Conservation (phyloP, 2,113 vertebrate species). For the Mionectes macconnelli region DNA sequence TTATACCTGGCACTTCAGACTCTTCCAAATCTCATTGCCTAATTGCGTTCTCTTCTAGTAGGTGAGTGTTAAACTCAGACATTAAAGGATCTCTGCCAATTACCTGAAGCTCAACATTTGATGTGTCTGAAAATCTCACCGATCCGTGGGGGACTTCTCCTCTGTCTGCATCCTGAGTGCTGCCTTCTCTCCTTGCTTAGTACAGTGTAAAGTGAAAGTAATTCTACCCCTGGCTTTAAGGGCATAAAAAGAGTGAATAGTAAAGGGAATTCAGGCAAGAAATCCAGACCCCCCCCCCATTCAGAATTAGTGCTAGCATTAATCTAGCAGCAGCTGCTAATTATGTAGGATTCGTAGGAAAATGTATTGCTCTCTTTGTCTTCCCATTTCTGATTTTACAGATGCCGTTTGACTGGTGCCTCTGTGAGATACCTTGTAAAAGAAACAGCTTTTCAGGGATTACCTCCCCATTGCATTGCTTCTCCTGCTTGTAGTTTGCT, state of each 20-base stretch:
- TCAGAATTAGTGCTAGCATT: constrained; percentile 17
- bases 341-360: constrained; percentile 43
- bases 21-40: constrained; percentile 62
- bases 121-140: constrained; percentile 57
- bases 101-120: constrained; percentile 67
- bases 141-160: constrained; percentile 3
- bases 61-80: constrained; percentile 69
- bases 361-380: constrained; percentile 12
- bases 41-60: constrained; percentile 64
- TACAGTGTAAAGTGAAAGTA: not conserved
- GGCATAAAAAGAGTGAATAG: not conserved
- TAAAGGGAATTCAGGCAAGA: not conserved
- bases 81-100: constrained; percentile 69
- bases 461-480: not conserved
- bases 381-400: not conserved
- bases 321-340: constrained; percentile 44
- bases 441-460: constrained; percentile 23
- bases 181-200: not conserved
- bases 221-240: not conserved
- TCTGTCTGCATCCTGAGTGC: not conserved
- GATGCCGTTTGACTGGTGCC: not conserved
- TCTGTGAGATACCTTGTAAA: not conserved
- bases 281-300: not conserved
- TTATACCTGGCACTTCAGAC: constrained; percentile 60
- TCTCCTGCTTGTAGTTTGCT: not conserved